These are phyloP conservation scores for Paramuricea clavata DNA, from an alignment of 92 coral and sea anemone genomes.

Conservation along the genomic window DNA sequence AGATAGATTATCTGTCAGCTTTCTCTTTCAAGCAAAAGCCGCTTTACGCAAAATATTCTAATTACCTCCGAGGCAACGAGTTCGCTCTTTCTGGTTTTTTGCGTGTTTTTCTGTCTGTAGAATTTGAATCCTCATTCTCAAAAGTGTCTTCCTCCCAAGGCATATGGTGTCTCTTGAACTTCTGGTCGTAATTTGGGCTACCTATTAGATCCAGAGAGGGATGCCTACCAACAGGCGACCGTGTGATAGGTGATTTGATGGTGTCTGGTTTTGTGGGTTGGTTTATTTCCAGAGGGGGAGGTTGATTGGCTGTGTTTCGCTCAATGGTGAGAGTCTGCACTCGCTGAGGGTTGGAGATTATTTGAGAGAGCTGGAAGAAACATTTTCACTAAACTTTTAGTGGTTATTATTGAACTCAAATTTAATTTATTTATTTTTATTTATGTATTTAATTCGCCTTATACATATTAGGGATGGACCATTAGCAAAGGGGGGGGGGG, in stretches of 20 bases:
- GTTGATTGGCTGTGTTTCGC: constrained; percentile 14
- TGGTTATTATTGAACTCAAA: not conserved
- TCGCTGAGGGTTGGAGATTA: constrained; percentile 30
- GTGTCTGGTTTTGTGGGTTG: not conserved
- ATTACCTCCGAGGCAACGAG: constrained; percentile 80
- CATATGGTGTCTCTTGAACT: constrained; percentile 30
- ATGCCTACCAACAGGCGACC: not conserved
- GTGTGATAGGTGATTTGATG: not conserved
- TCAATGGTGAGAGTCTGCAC: constrained; percentile 48
- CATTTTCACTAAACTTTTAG: not conserved
- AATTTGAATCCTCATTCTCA: constrained; percentile 27
- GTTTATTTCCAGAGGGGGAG: not conserved
- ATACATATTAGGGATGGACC: too few relatives aligned
- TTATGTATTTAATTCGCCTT: too few relatives aligned
- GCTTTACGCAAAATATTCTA: not conserved
- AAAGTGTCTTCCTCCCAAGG: constrained; percentile 32
- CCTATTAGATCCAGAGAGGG: constrained; percentile 39
- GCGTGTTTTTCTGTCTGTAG: constrained; percentile 47
- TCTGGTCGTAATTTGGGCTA: constrained; percentile 31
- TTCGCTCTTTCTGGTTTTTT: constrained; percentile 70
- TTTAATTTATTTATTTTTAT: too few relatives aligned
- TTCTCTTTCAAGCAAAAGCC: too few relatives aligned
- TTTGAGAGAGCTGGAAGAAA: constrained; percentile 31
- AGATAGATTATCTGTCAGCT: too few relatives aligned
- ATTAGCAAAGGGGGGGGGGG: too few relatives aligned